A percentile compares a stretch with the other conserved stretches of the same genome.
These are phyloP conservation scores for Phlogophora meticulosa DNA, from an alignment of 2,888 invertebrate genomes.

Conservation along the genomic window DNA sequence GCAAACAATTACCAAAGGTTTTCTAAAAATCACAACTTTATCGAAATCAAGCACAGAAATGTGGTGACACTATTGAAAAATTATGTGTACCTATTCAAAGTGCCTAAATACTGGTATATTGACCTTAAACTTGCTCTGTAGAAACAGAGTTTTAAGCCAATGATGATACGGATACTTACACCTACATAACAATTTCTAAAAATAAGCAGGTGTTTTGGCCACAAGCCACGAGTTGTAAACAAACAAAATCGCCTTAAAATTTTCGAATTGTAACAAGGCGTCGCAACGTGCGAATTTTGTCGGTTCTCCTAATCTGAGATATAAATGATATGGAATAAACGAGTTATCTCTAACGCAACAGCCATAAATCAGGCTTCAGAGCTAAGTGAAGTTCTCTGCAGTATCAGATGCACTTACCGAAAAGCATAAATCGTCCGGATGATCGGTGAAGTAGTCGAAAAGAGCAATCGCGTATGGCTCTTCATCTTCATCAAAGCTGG, in stretches of 20 bases:
- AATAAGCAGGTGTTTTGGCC: slow-evolving; percentile 77
- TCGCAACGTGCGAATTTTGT: slow-evolving; percentile 10
- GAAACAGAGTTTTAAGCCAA: slow-evolving; percentile 50
- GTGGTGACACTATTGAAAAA: slow-evolving; percentile 21
- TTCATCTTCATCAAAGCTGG: slow-evolving; percentile 72
- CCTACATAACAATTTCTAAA: slow-evolving; percentile 71
- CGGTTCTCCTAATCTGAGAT: background rate
- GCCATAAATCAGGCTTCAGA: slow-evolving; percentile 14
- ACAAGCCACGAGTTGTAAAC: slow-evolving; percentile 73
- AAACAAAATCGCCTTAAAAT: slow-evolving; percentile 63
- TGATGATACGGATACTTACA: slow-evolving; percentile 63
- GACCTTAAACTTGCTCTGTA: slow-evolving; percentile 68
- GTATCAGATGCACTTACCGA: slow-evolving; percentile 90
- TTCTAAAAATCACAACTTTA: slow-evolving; percentile 14
- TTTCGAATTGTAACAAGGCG: slow-evolving; percentile 48
- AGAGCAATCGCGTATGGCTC: slow-evolving; percentile 94
- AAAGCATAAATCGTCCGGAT: slow-evolving; percentile 95
- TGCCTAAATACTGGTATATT: slow-evolving; percentile 25
- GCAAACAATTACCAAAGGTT: slow-evolving; percentile 16
- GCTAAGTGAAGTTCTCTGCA: background rate
- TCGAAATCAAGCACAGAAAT: slow-evolving; percentile 5
- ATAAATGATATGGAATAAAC: slow-evolving; percentile 9
- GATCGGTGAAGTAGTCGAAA: slow-evolving; percentile 94
- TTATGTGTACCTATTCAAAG: slow-evolving; percentile 24
- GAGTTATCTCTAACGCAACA: background rate